Evolutionary conservation across 2,797 vertebrate species (phyloP).

Genomic region (Sebastes oblongus): DNA sequence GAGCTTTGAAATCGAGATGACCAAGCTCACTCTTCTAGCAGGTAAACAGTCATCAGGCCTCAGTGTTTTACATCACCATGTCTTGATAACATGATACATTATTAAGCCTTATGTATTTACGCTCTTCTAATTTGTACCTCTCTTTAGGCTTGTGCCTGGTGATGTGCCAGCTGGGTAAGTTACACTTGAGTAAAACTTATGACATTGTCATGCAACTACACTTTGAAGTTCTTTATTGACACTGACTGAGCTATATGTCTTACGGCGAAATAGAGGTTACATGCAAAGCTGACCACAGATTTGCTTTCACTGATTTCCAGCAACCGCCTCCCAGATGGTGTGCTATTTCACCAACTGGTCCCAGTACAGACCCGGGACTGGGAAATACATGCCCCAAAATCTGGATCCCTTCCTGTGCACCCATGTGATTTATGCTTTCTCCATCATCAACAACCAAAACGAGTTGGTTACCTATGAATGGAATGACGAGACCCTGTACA

Average conservation of each 20-base stretch:
- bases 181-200: neutral
- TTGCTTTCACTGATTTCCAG: slow-evolving; percentile 46
- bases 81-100: neutral
- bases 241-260: neutral
- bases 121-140: neutral
- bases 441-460: slow-evolving; percentile 76
- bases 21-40: slow-evolving; percentile 66
- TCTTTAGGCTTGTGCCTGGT: slow-evolving; percentile 72
- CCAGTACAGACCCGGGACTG: slow-evolving; percentile 74
- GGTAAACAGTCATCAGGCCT: slow-evolving; percentile 44
- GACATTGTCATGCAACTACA: neutral
- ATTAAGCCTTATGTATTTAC: too few species aligned
- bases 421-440: slow-evolving; percentile 86
- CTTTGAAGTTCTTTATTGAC: neutral
- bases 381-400: slow-evolving; percentile 73
- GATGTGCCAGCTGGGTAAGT: slow-evolving; percentile 76
- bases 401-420: slow-evolving; percentile 84
- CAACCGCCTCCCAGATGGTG: slow-evolving; percentile 73
- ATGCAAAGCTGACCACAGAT: neutral
- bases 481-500: slow-evolving; percentile 79
- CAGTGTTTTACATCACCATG: neutral
- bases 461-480: slow-evolving; percentile 75
- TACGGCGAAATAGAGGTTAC: neutral
- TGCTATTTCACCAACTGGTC: slow-evolving; percentile 89
- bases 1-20: slow-evolving; percentile 52